A percentile compares a stretch with the other conserved stretches of the same genome.
Evolutionary conservation across 2,888 invertebrate genomes (phyloP).

Genomic region (Cantharis rufa): DNA sequence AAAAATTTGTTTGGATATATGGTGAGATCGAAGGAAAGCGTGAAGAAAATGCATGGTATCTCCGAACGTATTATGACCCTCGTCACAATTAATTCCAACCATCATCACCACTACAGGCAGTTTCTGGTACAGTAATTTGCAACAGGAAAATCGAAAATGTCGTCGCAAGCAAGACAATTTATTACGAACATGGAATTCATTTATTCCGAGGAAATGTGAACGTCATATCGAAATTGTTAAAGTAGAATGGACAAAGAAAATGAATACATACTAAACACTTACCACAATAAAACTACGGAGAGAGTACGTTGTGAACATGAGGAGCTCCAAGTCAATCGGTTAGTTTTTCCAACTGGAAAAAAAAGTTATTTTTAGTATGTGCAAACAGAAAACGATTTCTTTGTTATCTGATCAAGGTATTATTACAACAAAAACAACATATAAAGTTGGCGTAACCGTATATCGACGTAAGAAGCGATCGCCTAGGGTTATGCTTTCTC

Average conservation of each 20-base stretch:
- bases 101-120: neutral
- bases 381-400: slow-evolving; percentile 4
- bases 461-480: slow-evolving; percentile 3
- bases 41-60: neutral
- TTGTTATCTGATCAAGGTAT: neutral
- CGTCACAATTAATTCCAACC: neutral
- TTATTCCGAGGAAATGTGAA: neutral
- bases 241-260: neutral
- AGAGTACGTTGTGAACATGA: neutral
- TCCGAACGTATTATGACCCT: neutral
- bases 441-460: slow-evolving; percentile 1
- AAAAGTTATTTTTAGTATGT: neutral
- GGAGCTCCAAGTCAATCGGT: neutral
- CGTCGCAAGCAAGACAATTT: neutral
- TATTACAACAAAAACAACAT: neutral
- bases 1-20: neutral
- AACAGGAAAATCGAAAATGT: neutral
- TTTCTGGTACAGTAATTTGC: neutral
- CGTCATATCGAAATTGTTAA: neutral
- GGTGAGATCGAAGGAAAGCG: neutral
- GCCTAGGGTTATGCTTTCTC: neutral
- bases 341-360: neutral
- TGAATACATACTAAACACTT: neutral
- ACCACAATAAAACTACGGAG: neutral
- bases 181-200: neutral